These are phyloP conservation scores for Lasioglossum villosulum DNA, from an alignment of 2,888 invertebrate genomes.

Conservation along the genomic window DNA sequence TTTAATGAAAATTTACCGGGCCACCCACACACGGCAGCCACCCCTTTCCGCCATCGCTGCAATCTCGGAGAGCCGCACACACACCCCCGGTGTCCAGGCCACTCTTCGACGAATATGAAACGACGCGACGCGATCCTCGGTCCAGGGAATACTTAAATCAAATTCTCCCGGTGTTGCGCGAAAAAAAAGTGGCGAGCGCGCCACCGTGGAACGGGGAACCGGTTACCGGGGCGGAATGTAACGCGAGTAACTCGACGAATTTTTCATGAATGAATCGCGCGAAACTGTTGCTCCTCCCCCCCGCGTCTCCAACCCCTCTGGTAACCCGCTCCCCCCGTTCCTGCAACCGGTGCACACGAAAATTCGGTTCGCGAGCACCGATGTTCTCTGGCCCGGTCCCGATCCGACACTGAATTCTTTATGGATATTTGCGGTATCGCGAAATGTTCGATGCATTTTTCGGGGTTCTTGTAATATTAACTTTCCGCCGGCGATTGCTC, in stretches of 20 bases:
- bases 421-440: conserved; percentile 22
- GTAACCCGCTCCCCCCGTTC: not conserved
- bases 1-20: conserved; percentile 67
- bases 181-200: not conserved
- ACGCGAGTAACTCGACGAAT: conserved; percentile 33
- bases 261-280: conserved; percentile 32
- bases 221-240: conserved; percentile 11
- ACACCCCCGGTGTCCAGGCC: not conserved
- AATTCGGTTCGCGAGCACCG: conserved; percentile 10
- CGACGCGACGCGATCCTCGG: conserved; percentile 36
- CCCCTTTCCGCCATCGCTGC: conserved; percentile 15
- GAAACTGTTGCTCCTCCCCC: conserved; percentile 24
- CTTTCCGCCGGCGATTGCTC: conserved; percentile 5
- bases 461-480: conserved; percentile 12
- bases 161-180: conserved; percentile 20
- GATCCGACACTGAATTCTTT: conserved; percentile 17
- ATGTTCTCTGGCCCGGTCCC: not conserved
- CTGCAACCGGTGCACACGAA: not conserved
- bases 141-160: conserved; percentile 45
- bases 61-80: not conserved
- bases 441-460: conserved; percentile 5
- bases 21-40: not conserved
- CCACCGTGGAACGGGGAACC: not conserved
- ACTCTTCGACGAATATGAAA: conserved; percentile 61
- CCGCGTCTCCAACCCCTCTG: not conserved